These are phyloP conservation scores for Chrysina gloriosa DNA, from an alignment of 2,888 invertebrate species.

Conservation along the genomic window DNA sequence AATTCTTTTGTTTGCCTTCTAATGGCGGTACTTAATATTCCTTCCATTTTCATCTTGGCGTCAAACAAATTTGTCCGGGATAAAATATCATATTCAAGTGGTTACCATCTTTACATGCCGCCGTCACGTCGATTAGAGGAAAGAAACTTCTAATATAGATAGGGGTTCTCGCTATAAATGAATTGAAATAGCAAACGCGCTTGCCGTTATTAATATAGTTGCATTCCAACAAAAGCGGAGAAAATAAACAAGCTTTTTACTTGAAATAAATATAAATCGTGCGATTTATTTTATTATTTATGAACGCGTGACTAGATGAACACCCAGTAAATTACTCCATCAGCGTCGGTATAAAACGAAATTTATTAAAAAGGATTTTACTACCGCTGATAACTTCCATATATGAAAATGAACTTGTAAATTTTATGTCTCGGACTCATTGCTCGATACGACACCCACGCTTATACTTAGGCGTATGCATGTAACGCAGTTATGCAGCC, in stretches of 20 bases:
- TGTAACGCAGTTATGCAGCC: no score
- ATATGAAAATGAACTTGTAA: slow-evolving; percentile 43
- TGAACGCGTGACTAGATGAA: slow-evolving; percentile 17
- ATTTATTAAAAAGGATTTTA: slow-evolving; percentile 43
- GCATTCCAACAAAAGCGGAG: slow-evolving; percentile 11
- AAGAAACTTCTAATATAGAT: slow-evolving; percentile 16
- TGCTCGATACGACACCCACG: slow-evolving; percentile 14
- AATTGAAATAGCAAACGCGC: slow-evolving; percentile 21
- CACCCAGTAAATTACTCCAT: slow-evolving; percentile 31
- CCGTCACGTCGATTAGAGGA: no score
- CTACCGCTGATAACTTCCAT: slow-evolving; percentile 38
- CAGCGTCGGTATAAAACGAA: slow-evolving; percentile 37
- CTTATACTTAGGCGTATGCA: no score
- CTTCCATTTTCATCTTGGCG: slow-evolving; percentile 15
- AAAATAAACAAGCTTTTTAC: slow-evolving; percentile 26
- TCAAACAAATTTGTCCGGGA: background rate
- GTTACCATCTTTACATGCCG: no score
- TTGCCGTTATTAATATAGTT: slow-evolving; percentile 24
- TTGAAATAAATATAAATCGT: slow-evolving; percentile 29
- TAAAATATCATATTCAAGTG: no score
- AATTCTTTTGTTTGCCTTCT: slow-evolving; percentile 19
- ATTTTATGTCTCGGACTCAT: slow-evolving; percentile 34
- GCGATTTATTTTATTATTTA: slow-evolving; percentile 29
- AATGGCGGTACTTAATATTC: slow-evolving; percentile 32
- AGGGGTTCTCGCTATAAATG: slow-evolving; percentile 8